Conservation (phyloP, 2,113 vertebrate species). For the Tilapia sparmanii region DNA sequence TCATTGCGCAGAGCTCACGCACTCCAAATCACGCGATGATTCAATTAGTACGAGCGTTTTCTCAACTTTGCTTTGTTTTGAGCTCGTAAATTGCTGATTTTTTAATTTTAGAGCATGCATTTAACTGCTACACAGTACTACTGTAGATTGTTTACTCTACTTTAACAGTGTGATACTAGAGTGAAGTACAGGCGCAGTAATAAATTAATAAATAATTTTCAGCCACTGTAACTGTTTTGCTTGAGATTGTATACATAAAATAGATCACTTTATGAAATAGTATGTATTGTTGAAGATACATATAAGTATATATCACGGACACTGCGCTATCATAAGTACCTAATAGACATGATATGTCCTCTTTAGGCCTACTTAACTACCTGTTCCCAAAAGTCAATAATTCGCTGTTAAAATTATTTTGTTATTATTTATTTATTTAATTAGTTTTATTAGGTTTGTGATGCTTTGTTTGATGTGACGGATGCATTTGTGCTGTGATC, state of each 20-base stretch:
- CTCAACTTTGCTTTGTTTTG: neutral
- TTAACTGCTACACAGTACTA: neutral
- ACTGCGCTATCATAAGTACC: neutral
- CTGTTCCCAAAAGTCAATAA: neutral
- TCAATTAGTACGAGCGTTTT: neutral
- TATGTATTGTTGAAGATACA: neutral
- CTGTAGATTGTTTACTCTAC: neutral
- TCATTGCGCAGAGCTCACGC: slow-evolving; percentile 59
- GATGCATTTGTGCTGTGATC: neutral
- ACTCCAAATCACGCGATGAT: slow-evolving; percentile 56
- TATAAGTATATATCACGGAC: neutral
- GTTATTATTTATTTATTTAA: neutral
- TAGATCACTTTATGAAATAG: neutral
- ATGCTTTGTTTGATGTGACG: neutral
- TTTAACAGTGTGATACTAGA: neutral
- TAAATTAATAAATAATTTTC: neutral
- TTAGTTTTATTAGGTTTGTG: neutral
- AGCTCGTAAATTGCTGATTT: neutral
- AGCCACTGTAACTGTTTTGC: neutral
- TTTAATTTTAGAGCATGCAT: neutral
- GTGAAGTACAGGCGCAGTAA: neutral
- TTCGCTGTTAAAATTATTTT: neutral
- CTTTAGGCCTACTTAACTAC: neutral
- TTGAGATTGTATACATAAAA: neutral
- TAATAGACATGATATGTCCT: neutral